Evolutionary conservation across 2,888 invertebrate species (phyloP), one percentile per base, ranked within the genome.

Genomic region (Machimus atricapillus): DNA sequence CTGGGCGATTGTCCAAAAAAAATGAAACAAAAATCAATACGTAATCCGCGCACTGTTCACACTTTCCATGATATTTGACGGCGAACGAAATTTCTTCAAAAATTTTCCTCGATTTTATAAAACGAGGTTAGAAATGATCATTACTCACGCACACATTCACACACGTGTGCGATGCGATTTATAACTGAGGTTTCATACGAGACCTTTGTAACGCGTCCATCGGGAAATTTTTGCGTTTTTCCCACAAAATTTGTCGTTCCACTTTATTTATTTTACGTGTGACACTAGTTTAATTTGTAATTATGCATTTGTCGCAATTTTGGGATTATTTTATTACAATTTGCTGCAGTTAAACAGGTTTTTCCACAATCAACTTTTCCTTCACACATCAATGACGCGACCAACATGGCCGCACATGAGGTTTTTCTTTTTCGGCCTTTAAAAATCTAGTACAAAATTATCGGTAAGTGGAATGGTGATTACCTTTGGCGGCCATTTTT

Each of bases 391-490:
- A 46, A 82, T 82, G 87, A 87, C 81, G 87, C 87, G 87, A 87
- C 87, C 87, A 87, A 87, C 78, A 86, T 86, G 86, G 86, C 82
- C 85, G 85, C 85, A 85, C 85, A 85, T 74, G 85, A 74, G 74
- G 74, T 74, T 85, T 79, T 85, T 46, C 43, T 74, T 73, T 85
- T 74, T 74, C 31, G 34, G 37, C 27, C 52, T 82, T 85, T 85
- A 27, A 83, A 40, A 73, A 74, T 46, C 85, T 85, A 85, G 73
- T 85, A 85, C 85, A 74, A 85, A 74, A 73, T 74, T 83, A 66
- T 73, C 37, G 58, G 66, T 73, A 74, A 85, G 66, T 23, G 66
- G 43, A 74, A 76, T 40, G 52, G 52, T 52, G 52, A 76, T 76
- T 23, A 34, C 9, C 27, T 16, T 76, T 76, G 74, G 19, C 27